These are phyloP conservation scores for Megalopta genalis DNA, from an alignment of 1,140 invertebrate genomes.

Conservation along the genomic window DNA sequence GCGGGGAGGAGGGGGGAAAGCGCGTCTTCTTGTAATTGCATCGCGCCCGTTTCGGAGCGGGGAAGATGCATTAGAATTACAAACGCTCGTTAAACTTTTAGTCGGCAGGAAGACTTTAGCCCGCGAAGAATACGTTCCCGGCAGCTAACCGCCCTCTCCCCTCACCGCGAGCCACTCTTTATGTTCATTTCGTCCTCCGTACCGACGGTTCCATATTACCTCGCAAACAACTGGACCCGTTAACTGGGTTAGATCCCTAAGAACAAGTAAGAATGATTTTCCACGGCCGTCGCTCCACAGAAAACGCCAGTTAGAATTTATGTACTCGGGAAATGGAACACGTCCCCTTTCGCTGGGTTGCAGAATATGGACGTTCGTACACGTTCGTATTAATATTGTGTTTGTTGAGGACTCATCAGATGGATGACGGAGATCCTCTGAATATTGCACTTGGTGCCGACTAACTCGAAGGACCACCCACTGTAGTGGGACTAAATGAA, in stretches of 20 bases:
- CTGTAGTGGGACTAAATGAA: too few relatives aligned
- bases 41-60: neutral
- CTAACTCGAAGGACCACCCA: too few relatives aligned
- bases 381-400: too few relatives aligned
- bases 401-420: too few relatives aligned
- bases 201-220: neutral
- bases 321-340: neutral
- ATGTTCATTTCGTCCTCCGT: constrained; percentile 15
- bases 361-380: too few relatives aligned
- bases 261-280: constrained; percentile 34
- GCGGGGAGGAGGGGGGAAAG: neutral
- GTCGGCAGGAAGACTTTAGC: neutral
- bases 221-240: neutral
- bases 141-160: constrained; percentile 10
- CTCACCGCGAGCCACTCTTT: constrained; percentile 21
- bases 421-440: too few relatives aligned
- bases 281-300: constrained; percentile 3
- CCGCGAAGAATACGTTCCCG: constrained; percentile 25
- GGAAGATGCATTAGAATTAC: neutral
- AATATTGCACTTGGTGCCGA: too few relatives aligned
- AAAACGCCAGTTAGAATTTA: neutral
- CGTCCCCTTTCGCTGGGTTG: neutral
- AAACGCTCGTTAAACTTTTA: constrained; percentile 26
- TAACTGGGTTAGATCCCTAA: neutral
- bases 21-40: constrained; percentile 1